Base-by-base conservation (phyloP, 2,888 invertebrate genomes). In the Aphodius granarius region DNA sequence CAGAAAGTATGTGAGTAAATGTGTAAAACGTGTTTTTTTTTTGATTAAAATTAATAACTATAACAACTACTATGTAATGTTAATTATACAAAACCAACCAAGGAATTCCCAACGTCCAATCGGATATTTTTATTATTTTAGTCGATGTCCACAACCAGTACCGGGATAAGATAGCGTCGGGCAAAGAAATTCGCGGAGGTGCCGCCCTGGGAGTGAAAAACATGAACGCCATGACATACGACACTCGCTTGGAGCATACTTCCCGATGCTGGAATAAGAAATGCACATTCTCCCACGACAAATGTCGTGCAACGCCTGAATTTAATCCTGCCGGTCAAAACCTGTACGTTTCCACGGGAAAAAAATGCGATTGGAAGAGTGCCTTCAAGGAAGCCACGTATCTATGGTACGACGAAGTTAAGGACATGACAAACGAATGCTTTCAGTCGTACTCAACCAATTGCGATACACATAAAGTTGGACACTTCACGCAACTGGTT, bases 141-240 rank as follows among this genome's bases (percentile, higher is more conserved):
- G 68, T 68, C 13, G 65, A 73, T 18, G 6, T 66, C 5, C 76
- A 76, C 62, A 76, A 76, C 21, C 66, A 76, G 4, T 66, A 20
- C 20, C 65, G 76, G 15, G 72, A 76, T 66, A 66, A 72, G 72
- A n/a, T 76, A 23, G 76, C 76, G 9, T 62, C 76, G 22, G 73
- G 73, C 2, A n/a, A 20, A 66, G 21, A 71, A n/a, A 23, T 5
- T n/a, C 19, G 68, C 2, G 68, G 68, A 3, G 68, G 43, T 16
- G n/a, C 21, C 5, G 20, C 66, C 43, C 66, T 64, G 17, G 62
- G 23, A 20, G 76, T 72, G 1, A 23, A 71, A 18, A 74, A 76
- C 21, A 74, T 76, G 43, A 23, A 15, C 5, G 76, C 76, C 0
- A 16, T 76, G 18, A 22, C 43, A 73, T 76, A 76, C 66, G 73